Evolutionary conservation across 2,888 invertebrate genomes (phyloP).

Genomic region (Gastracanthus pulcherrimus): DNA sequence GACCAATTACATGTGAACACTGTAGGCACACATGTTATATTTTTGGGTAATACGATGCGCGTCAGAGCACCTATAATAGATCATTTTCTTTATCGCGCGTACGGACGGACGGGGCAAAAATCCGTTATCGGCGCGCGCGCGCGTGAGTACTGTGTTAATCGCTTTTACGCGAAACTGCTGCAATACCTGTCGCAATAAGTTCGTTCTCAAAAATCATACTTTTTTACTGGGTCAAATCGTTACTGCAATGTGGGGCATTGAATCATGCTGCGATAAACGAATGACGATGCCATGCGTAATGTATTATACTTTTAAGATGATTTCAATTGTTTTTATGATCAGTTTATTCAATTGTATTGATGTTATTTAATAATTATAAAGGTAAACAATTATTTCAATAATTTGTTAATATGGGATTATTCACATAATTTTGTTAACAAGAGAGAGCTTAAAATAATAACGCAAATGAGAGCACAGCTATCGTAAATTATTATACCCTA

Average conservation of each 20-base stretch:
- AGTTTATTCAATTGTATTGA: background rate
- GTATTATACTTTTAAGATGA: background rate
- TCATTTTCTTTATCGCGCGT: slow-evolving; percentile 17
- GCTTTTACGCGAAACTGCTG: background rate
- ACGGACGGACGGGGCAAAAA: background rate
- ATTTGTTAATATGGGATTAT: too few species aligned
- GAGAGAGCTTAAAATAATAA: too few species aligned
- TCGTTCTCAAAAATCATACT: background rate
- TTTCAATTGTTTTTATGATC: background rate
- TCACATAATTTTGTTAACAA: too few species aligned
- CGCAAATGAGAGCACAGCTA: too few species aligned
- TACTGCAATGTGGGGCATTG: background rate
- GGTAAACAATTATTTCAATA: too few species aligned
- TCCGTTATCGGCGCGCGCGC: slow-evolving; percentile 1
- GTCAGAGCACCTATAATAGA: slow-evolving; percentile 8
- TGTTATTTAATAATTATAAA: background rate
- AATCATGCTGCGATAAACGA: background rate
- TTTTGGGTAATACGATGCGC: background rate
- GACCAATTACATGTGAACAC: background rate
- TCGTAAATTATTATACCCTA: too few species aligned
- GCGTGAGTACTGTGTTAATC: background rate
- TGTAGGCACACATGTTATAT: background rate
- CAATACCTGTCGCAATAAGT: background rate
- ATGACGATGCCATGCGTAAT: background rate
- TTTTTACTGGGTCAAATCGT: too few species aligned